Conservation (phyloP, 2,888 invertebrate species). For the Macrophya annulata region DNA sequence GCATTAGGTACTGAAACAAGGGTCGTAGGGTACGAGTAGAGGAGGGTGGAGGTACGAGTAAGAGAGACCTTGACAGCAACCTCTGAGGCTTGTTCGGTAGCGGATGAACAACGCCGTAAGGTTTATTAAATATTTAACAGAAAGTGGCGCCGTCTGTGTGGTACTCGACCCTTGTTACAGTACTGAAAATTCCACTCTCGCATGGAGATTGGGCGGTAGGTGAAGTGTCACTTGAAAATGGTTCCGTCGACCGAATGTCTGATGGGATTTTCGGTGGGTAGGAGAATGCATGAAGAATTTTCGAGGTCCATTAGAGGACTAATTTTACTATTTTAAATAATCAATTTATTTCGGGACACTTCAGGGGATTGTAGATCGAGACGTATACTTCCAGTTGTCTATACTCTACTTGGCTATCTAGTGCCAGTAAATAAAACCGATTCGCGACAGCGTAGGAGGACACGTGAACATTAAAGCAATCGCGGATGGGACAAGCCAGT, state of each 20-base stretch:
- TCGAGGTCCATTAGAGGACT: not conserved
- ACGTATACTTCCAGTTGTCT: not conserved
- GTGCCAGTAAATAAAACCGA: not conserved
- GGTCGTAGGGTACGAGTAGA: conserved; percentile 24
- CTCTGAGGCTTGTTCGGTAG: conserved; percentile 42
- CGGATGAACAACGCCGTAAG: conserved; percentile 47
- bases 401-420: not conserved
- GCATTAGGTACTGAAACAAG: conserved; percentile 51
- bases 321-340: not conserved
- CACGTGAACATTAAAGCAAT: conserved; percentile 28
- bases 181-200: conserved; percentile 39
- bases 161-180: conserved; percentile 49
- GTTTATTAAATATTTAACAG: conserved; percentile 52
- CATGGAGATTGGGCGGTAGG: conserved; percentile 10
- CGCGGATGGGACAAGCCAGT: conserved; percentile 36
- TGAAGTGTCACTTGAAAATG: conserved; percentile 29
- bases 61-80: conserved; percentile 47
- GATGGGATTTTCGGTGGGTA: conserved; percentile 18
- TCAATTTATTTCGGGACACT: not conserved
- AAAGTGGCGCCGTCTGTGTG: conserved; percentile 35
- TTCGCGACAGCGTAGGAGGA: not conserved
- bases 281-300: not conserved
- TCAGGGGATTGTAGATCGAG: not conserved
- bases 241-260: conserved; percentile 3
- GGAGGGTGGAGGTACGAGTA: conserved; percentile 16